Conservation (phyloP, 1,140 invertebrate genomes). For the Trachymyrmex septentrionalis region DNA sequence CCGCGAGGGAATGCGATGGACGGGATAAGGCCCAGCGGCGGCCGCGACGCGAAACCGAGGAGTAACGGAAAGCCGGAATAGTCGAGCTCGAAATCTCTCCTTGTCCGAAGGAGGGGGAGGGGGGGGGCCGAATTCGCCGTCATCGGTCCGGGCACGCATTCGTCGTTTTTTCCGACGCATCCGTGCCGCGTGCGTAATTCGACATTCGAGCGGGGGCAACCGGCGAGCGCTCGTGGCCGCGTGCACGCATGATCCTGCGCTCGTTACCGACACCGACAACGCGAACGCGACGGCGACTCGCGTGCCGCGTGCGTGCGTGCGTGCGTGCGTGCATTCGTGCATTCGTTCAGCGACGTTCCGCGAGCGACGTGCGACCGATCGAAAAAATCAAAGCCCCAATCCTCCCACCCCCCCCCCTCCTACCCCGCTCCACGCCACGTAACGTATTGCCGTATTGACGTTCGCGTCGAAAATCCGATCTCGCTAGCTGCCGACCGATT, state of each 20-base stretch:
- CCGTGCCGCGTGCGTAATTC: constrained; percentile 6
- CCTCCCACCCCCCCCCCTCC: too few species aligned
- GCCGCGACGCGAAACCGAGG: not conserved
- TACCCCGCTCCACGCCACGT: not conserved
- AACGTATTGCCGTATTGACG: not conserved
- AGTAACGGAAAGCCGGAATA: too few species aligned
- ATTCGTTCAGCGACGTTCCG: not conserved
- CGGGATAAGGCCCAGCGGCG: constrained; percentile 8
- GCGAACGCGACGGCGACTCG: too few species aligned
- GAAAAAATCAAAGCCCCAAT: too few species aligned
- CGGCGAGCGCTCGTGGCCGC: not conserved
- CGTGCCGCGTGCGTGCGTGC: too few species aligned
- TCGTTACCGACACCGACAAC: not conserved
- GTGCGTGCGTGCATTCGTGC: not conserved
- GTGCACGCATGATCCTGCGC: constrained; percentile 22
- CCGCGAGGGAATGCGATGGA: not conserved
- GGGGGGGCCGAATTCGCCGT: not conserved
- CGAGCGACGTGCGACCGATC: not conserved
- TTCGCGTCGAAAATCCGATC: constrained; percentile 17
- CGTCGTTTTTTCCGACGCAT: constrained; percentile 21
- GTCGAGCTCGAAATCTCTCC: not conserved
- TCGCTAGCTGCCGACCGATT: too few species aligned
- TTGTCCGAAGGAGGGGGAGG: too few species aligned
- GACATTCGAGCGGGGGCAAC: not conserved
- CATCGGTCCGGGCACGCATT: not conserved